These are phyloP conservation scores for Scelioninae gen. 1 DNA, from an alignment of 2,888 invertebrate genomes.

Conservation along the genomic window DNA sequence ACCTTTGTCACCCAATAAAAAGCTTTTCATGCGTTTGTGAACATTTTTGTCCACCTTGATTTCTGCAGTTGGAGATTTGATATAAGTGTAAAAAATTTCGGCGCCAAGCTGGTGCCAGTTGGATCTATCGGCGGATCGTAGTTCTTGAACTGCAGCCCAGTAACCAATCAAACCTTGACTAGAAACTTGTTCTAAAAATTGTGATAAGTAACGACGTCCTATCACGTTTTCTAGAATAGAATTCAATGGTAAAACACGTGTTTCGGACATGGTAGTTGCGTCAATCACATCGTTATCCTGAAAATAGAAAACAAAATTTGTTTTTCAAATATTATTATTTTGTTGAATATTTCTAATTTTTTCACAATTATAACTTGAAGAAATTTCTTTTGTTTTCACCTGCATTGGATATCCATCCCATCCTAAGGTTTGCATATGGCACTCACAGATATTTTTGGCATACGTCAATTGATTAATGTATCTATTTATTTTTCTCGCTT, in stretches of 20 bases:
- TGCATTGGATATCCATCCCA: constrained; percentile 88
- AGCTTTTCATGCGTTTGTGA: constrained; percentile 94
- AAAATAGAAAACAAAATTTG: constrained; percentile 8
- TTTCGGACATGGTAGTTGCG: constrained; percentile 75
- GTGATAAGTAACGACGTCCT: constrained; percentile 90
- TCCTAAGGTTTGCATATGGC: constrained; percentile 89
- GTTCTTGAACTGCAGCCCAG: constrained; percentile 94
- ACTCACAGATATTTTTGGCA: constrained; percentile 93
- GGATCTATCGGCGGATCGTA: constrained; percentile 90
- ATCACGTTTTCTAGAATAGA: constrained; percentile 91
- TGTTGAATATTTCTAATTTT: no score
- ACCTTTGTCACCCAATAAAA: constrained; percentile 93
- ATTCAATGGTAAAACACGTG: constrained; percentile 87
- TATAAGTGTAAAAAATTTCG: constrained; percentile 96
- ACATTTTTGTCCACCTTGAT: constrained; percentile 92
- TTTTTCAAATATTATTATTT: constrained; percentile 20
- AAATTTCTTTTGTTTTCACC: constrained; percentile 68
- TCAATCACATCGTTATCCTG: constrained; percentile 78
- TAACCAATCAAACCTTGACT: constrained; percentile 94
- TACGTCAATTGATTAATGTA: constrained; percentile 93
- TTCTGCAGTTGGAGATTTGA: constrained; percentile 91
- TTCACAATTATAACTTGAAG: no score
- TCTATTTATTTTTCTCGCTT: constrained; percentile 92
- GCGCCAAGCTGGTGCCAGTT: constrained; percentile 94
- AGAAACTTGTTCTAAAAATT: constrained; percentile 92